A percentile compares a stretch with the other conserved stretches of the same genome.
These are phyloP conservation scores for Saturnia pavonia DNA, from an alignment of 2,888 invertebrate species.

Conservation along the genomic window DNA sequence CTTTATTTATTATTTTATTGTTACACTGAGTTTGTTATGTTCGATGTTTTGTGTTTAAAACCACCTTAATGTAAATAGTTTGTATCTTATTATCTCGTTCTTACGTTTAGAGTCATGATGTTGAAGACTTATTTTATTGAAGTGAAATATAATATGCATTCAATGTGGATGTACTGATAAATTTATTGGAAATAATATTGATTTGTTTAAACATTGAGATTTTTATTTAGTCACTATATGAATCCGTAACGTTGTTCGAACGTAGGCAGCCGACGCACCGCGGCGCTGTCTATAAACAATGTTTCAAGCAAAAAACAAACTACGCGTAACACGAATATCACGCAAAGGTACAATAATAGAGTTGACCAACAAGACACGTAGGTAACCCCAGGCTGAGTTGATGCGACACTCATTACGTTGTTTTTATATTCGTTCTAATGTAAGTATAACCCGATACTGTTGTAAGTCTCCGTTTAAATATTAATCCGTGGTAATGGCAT, in stretches of 20 bases:
- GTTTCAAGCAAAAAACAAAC: conserved; percentile 34
- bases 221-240: conserved; percentile 37
- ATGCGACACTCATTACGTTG: conserved; percentile 39
- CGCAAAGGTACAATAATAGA: conserved; percentile 46
- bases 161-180: conserved; percentile 80
- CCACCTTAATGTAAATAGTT: conserved; percentile 77
- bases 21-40: conserved; percentile 80
- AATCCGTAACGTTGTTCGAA: neutral
- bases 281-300: conserved; percentile 17
- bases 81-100: conserved; percentile 59
- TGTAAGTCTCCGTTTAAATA: neutral
- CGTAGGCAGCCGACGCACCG: too few relatives aligned
- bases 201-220: conserved; percentile 73
- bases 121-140: conserved; percentile 76
- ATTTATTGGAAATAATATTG: conserved; percentile 81
- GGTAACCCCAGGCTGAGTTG: conserved; percentile 30
- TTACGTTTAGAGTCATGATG: conserved; percentile 69
- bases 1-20: conserved; percentile 68
- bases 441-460: neutral
- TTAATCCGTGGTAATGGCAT: neutral
- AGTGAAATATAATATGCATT: conserved; percentile 70
- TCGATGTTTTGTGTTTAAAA: conserved; percentile 76
- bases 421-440: conserved; percentile 31
- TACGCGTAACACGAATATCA: conserved; percentile 37
- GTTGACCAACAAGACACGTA: conserved; percentile 50